phyloP scores from a whole-genome alignment of 2,888 invertebrate genomes.

The Trilocha varians region DNA sequence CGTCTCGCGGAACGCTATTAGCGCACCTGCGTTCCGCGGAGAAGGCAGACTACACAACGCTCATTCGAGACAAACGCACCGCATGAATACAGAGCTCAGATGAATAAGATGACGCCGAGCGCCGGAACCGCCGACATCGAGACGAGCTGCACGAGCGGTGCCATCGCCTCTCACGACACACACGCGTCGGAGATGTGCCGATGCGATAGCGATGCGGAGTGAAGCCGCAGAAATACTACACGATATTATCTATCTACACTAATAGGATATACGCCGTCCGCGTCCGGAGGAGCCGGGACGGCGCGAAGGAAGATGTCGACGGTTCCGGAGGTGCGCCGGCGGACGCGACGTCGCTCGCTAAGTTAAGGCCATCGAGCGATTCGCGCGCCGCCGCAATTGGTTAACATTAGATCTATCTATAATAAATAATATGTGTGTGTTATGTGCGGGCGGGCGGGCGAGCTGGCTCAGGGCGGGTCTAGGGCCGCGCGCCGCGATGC shows the following conservation, averaged over 20 bases:
- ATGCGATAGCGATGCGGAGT: slow-evolving; percentile 2
- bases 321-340: slow-evolving; percentile 36
- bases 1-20: slow-evolving; percentile 12
- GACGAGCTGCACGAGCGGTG: not conserved
- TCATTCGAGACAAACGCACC: not conserved
- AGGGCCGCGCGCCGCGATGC: slow-evolving; percentile 72
- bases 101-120: slow-evolving; percentile 18
- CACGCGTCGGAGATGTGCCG: slow-evolving; percentile 2
- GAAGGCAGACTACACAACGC: no score
- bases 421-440: slow-evolving; percentile 59
- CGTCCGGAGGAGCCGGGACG: slow-evolving; percentile 16
- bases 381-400: slow-evolving; percentile 55
- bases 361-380: slow-evolving; percentile 42
- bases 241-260: slow-evolving; percentile 9
- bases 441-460: slow-evolving; percentile 16
- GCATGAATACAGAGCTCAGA: slow-evolving; percentile 21
- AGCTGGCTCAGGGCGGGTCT: slow-evolving; percentile 66
- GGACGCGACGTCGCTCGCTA: slow-evolving; percentile 41
- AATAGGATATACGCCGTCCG: slow-evolving; percentile 9
- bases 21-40: slow-evolving; percentile 9
- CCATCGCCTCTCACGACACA: no score
- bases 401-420: slow-evolving; percentile 71
- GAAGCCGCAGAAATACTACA: slow-evolving; percentile 14
- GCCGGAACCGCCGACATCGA: slow-evolving; percentile 22
- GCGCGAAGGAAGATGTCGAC: slow-evolving; percentile 17